A percentile compares a stretch with the other conserved stretches of the same genome.
phyloP scores from a whole-genome alignment of 2,888 invertebrate species.

The Tipula lateralis region DNA sequence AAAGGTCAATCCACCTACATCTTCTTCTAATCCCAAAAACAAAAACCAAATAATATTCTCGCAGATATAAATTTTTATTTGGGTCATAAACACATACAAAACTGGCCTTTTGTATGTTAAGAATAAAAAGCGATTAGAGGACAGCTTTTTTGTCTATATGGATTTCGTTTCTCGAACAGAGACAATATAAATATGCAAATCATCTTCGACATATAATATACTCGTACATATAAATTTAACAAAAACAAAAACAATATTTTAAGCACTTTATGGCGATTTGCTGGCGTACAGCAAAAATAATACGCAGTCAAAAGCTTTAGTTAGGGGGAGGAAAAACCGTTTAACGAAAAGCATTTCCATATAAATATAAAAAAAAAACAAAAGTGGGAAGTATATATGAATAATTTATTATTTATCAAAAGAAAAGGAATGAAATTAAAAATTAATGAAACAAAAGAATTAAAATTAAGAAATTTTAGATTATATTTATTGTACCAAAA shows the following conservation, averaged over 20 bases:
- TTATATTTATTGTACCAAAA: not conserved
- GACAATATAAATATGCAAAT: not conserved
- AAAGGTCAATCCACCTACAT: constrained; percentile 1
- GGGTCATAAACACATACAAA: not conserved
- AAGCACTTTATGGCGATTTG: not conserved
- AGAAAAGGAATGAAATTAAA: not conserved
- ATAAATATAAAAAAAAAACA: not conserved
- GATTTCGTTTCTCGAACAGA: not conserved
- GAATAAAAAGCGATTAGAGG: not conserved
- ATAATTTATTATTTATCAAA: not conserved
- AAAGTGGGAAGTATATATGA: not conserved
- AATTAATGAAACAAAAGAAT: constrained; percentile 9
- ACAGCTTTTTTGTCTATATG: not conserved
- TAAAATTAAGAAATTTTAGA: not conserved
- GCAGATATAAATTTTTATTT: not conserved
- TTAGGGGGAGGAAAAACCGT: not conserved
- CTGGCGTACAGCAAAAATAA: not conserved
- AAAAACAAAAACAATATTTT: no score
- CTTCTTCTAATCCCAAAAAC: not conserved
- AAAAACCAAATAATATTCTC: not conserved
- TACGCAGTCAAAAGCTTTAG: not conserved
- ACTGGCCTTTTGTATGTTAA: not conserved
- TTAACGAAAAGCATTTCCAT: not conserved
- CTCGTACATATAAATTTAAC: not conserved
- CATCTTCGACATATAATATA: not conserved